Evolutionary conservation across 2,888 invertebrate species (phyloP).

Genomic region (Scaptomyza caliginosa): DNA sequence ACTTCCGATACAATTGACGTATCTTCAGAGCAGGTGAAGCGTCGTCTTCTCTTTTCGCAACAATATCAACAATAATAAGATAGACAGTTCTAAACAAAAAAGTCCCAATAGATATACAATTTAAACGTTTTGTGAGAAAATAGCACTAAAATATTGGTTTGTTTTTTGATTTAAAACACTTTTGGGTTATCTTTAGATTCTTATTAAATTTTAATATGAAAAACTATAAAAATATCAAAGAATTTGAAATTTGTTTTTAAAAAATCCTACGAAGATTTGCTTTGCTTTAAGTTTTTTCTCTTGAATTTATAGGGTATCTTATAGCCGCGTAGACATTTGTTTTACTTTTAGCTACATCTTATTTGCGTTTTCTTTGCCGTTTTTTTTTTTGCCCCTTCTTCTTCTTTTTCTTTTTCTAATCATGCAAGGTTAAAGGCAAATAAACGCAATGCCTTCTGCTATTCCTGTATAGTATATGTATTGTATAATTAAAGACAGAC

Average conservation of each 20-base stretch:
- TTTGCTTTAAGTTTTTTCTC: too few species aligned
- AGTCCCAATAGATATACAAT: constrained; percentile 14
- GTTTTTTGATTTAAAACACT: too few species aligned
- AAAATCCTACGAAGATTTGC: too few species aligned
- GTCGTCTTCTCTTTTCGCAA: constrained; percentile 38
- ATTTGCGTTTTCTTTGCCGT: constrained; percentile 17
- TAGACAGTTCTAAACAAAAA: constrained; percentile 69
- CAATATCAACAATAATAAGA: constrained; percentile 43
- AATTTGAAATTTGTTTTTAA: too few species aligned
- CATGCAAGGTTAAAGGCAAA: constrained; percentile 50
- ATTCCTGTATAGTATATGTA: constrained; percentile 23
- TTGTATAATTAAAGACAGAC: constrained; percentile 39
- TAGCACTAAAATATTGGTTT: too few species aligned
- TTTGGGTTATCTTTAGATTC: too few species aligned
- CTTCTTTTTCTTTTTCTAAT: constrained; percentile 8
- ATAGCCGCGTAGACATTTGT: neutral
- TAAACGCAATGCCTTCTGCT: constrained; percentile 34
- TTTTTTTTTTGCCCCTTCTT: too few species aligned
- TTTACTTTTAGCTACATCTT: constrained; percentile 16
- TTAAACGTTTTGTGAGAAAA: constrained; percentile 7
- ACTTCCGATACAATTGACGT: constrained; percentile 78
- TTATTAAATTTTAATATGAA: too few species aligned
- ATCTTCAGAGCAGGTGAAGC: constrained; percentile 45
- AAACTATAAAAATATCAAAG: too few species aligned
- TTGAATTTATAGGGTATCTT: constrained; percentile 16